A percentile compares a stretch with the other conserved stretches of the same genome.
Conservation (phyloP, 2,888 invertebrate genomes). For the Thecophora atra region DNA sequence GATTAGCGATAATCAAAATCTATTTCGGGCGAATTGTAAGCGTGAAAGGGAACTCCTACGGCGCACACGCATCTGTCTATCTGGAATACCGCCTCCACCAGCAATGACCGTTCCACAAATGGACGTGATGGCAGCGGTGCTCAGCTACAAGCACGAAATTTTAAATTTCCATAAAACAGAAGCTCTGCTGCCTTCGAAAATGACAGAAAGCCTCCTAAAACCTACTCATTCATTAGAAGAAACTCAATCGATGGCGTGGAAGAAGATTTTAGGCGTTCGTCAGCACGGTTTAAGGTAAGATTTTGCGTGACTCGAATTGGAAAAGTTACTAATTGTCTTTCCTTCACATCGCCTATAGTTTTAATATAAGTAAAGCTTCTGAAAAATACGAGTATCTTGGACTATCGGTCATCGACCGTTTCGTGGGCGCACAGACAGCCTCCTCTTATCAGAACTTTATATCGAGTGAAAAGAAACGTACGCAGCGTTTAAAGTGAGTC, state of each 20-base stretch:
- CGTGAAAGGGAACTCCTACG: slow-evolving; percentile 58
- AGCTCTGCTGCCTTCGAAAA: not conserved
- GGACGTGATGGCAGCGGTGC: slow-evolving; percentile 74
- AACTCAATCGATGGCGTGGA: slow-evolving; percentile 68
- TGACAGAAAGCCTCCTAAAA: slow-evolving; percentile 50
- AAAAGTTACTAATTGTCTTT: slow-evolving; percentile 15
- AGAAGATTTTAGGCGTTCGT: slow-evolving; percentile 71
- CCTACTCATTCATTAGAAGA: slow-evolving; percentile 59
- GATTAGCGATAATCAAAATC: slow-evolving; percentile 38
- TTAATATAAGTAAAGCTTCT: slow-evolving; percentile 74
- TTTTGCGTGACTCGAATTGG: not conserved
- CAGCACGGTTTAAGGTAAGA: slow-evolving; percentile 78
- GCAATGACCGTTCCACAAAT: slow-evolving; percentile 76
- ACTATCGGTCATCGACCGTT: slow-evolving; percentile 75
- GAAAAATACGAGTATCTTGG: slow-evolving; percentile 77
- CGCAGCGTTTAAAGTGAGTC: slow-evolving; percentile 69
- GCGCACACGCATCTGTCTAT: slow-evolving; percentile 70
- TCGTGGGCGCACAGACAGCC: slow-evolving; percentile 79
- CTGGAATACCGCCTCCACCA: slow-evolving; percentile 79
- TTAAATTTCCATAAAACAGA: slow-evolving; percentile 52
- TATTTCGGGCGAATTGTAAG: slow-evolving; percentile 55
- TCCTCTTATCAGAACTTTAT: slow-evolving; percentile 68
- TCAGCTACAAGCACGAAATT: slow-evolving; percentile 69
- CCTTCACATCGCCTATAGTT: slow-evolving; percentile 67
- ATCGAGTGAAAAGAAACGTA: slow-evolving; percentile 73